A percentile compares a stretch with the other conserved stretches of the same genome.
phyloP scores from a whole-genome alignment of 2,797 vertebrate species.

The Serranus cabrilla region DNA sequence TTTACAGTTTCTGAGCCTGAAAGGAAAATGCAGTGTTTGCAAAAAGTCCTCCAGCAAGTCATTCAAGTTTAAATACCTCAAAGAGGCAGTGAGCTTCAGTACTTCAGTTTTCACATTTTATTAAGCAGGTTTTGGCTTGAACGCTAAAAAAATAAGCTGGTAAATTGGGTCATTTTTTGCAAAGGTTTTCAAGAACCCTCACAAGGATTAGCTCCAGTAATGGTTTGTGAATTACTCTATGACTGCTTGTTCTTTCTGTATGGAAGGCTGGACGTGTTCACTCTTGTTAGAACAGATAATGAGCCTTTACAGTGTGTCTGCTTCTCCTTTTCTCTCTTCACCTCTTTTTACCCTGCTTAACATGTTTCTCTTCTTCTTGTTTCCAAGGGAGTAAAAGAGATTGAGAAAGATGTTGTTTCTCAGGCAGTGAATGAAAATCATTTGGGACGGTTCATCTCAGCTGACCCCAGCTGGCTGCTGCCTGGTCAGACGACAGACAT shows the following conservation, averaged over 20 bases:
- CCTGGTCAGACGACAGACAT: constrained; percentile 31
- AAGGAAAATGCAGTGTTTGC: background rate
- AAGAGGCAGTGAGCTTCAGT: background rate
- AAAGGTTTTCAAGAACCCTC: background rate
- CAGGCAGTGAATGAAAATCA: constrained; percentile 16
- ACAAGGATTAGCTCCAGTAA: background rate
- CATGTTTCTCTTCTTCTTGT: background rate
- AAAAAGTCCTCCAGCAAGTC: constrained; percentile 6
- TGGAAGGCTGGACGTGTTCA: constrained; percentile 11
- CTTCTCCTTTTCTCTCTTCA: background rate
- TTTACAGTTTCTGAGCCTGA: background rate
- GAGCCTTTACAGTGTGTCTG: background rate
- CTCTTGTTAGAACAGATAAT: constrained; percentile 22
- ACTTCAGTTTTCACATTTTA: background rate
- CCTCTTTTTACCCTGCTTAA: background rate
- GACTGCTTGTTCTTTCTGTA: background rate
- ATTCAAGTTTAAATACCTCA: background rate
- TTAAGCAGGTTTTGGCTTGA: background rate
- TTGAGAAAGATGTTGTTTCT: background rate
- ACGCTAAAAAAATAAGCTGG: background rate
- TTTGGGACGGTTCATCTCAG: constrained; percentile 26
- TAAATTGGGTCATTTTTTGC: background rate
- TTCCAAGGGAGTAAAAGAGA: background rate
- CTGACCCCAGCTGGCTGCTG: constrained; percentile 41
- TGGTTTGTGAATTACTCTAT: background rate